phyloP scores from a whole-genome alignment of 1,140 invertebrate genomes.

The Apis cerana region DNA sequence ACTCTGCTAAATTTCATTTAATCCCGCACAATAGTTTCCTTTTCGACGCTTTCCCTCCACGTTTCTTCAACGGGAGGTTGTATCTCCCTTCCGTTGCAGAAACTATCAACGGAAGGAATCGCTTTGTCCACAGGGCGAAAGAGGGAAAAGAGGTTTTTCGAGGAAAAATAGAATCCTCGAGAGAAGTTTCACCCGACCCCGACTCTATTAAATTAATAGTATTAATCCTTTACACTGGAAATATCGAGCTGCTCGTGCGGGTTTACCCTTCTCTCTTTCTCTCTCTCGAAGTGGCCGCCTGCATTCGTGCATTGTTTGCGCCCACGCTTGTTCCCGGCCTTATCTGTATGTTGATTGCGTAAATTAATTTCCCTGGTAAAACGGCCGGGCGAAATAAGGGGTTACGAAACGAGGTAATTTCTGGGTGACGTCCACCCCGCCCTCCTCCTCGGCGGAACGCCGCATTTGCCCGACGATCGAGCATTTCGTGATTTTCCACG shows the following conservation, averaged over 20 bases:
- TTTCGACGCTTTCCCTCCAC: no score
- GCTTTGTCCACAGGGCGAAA: not conserved
- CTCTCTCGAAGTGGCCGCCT: not conserved
- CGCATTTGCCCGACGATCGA: not conserved
- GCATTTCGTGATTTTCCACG: not conserved
- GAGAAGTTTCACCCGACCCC: not conserved
- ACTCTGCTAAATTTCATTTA: no score
- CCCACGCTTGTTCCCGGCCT: not conserved
- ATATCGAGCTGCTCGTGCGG: not conserved
- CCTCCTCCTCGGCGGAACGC: not conserved
- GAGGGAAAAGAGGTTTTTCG: not conserved
- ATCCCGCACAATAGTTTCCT: no score
- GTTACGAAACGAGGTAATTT: slow-evolving; percentile 19
- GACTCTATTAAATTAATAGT: slow-evolving; percentile 44
- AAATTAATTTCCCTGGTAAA: slow-evolving; percentile 33
- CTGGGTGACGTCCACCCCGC: not conserved
- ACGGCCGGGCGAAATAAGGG: slow-evolving; percentile 3
- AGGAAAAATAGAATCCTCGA: slow-evolving; percentile 2
- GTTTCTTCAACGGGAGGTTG: no score
- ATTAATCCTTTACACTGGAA: slow-evolving; percentile 35
- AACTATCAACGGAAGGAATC: not conserved
- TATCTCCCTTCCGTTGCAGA: not conserved
- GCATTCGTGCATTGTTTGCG: slow-evolving; percentile 11
- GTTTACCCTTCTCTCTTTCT: not conserved
- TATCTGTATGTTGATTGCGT: slow-evolving; percentile 33